These are phyloP conservation scores for Catotricha subobsoleta DNA, from an alignment of 2,888 invertebrate genomes.

Conservation along the genomic window DNA sequence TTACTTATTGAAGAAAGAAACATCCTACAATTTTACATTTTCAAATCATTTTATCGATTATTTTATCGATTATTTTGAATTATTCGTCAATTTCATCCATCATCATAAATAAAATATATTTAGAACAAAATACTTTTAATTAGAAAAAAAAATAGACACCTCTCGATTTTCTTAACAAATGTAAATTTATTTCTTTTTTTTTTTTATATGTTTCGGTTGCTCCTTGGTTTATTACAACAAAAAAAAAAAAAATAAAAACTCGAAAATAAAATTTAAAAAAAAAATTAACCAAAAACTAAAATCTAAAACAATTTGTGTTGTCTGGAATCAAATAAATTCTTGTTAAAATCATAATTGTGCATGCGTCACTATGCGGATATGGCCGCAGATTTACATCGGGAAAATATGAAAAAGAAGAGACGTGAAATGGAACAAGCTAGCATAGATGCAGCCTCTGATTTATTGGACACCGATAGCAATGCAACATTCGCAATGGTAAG, in stretches of 20 bases:
- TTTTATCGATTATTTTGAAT: no score
- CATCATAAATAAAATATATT: no score
- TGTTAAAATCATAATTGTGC: conserved; percentile 22
- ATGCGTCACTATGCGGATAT: conserved; percentile 46
- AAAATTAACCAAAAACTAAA: conserved; percentile 12
- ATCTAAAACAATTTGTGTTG: conserved; percentile 9
- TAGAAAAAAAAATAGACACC: no score
- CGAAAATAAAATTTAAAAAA: no score
- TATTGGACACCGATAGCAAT: conserved; percentile 73
- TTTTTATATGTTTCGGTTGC: background rate
- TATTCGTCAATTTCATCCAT: no score
- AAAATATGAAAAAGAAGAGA: conserved; percentile 78
- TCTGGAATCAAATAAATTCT: conserved; percentile 32
- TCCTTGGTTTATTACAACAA: conserved; percentile 7
- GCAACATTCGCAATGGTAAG: conserved; percentile 87
- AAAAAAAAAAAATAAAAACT: no score
- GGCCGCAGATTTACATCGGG: conserved; percentile 50
- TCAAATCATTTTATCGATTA: no score
- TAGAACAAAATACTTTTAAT: no score
- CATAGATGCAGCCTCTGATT: conserved; percentile 70
- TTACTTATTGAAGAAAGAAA: no score
- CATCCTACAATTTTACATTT: no score
- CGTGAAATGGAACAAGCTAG: conserved; percentile 73
- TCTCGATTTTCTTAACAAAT: background rate
- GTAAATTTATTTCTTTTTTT: conserved; percentile 4